Evolutionary conservation across 2,888 invertebrate species (phyloP).

Genomic region (Mythimna vitellina): DNA sequence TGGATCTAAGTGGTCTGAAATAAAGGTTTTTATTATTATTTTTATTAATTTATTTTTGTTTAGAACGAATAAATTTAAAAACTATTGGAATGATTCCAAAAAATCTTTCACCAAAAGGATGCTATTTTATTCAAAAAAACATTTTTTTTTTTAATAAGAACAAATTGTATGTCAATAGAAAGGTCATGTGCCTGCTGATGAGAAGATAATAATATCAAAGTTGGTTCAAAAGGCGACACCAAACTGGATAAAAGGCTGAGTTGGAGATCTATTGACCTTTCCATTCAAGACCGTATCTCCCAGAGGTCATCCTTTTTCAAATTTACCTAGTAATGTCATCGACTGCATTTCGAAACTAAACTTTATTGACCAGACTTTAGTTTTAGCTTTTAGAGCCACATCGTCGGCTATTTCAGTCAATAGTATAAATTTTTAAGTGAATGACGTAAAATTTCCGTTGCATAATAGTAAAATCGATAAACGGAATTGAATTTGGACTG

Average conservation of each 20-base stretch:
- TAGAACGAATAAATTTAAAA: too few species aligned
- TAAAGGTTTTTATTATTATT: too few species aligned
- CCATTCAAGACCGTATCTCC: not conserved
- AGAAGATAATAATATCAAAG: too few species aligned
- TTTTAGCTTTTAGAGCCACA: not conserved
- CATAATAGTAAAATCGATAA: slow-evolving; percentile 21
- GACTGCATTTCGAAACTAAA: slow-evolving; percentile 13
- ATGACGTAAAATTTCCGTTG: slow-evolving; percentile 14
- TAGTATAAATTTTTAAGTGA: slow-evolving; percentile 18
- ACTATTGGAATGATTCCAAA: too few species aligned
- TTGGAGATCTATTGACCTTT: not conserved
- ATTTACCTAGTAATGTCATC: not conserved
- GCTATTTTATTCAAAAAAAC: too few species aligned
- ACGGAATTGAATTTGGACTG: not conserved
- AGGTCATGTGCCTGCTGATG: too few species aligned
- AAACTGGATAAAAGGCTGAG: not conserved
- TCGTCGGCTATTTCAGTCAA: not conserved
- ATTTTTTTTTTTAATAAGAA: too few species aligned
- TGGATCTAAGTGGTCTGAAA: too few species aligned
- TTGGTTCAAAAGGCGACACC: not conserved
- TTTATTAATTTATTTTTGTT: too few species aligned
- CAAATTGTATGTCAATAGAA: too few species aligned
- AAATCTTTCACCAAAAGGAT: too few species aligned
- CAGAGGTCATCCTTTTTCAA: not conserved
- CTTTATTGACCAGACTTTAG: slow-evolving; percentile 4